Evolutionary conservation across 2,113 vertebrate genomes (phyloP).

Genomic region (Theristicus caerulescens): DNA sequence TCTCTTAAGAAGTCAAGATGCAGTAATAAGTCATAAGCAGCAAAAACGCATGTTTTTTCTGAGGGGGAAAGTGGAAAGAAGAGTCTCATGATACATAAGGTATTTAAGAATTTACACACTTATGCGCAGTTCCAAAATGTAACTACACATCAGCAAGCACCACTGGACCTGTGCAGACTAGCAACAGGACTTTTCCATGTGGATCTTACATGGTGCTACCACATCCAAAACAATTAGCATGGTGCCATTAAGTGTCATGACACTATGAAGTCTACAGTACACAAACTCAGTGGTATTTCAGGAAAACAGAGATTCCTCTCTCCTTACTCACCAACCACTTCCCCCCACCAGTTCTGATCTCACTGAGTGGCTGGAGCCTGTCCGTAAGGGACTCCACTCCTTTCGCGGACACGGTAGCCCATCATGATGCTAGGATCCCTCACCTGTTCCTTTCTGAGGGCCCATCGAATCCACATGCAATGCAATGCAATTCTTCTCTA

Average conservation of each 20-base stretch:
- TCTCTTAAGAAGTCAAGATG: conserved; percentile 1
- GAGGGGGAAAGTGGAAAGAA: not conserved
- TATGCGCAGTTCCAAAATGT: not conserved
- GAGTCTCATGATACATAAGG: not conserved
- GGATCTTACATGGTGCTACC: not conserved
- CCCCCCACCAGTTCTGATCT: not conserved
- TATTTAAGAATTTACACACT: not conserved
- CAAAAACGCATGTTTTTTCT: not conserved
- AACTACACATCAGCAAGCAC: not conserved
- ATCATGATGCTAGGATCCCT: not conserved
- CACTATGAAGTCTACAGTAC: not conserved
- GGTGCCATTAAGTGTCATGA: not conserved
- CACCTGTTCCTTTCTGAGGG: not conserved
- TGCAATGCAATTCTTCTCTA: not conserved
- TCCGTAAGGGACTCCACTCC: not conserved
- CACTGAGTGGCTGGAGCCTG: not conserved
- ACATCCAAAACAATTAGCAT: not conserved
- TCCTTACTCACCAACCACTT: not conserved
- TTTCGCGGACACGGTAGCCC: not conserved
- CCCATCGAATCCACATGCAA: not conserved
- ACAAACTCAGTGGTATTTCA: not conserved
- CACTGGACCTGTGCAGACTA: not conserved
- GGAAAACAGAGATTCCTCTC: not conserved
- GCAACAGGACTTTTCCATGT: not conserved
- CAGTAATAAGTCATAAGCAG: not conserved